Evolutionary conservation across 2,797 vertebrate genomes (phyloP).

Genomic region (Meda fulgida): DNA sequence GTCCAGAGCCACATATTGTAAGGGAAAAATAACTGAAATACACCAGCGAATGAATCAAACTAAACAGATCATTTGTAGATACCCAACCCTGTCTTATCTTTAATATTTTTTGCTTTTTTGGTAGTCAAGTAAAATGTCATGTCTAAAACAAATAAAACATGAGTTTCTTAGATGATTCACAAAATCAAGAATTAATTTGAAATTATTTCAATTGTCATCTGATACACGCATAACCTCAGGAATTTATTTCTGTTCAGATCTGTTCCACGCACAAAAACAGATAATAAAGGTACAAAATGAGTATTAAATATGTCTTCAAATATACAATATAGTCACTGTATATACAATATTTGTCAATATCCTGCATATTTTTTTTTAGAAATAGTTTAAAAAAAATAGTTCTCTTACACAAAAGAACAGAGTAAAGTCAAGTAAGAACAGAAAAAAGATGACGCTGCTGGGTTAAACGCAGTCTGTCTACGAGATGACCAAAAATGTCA

Average conservation of each 20-base stretch:
- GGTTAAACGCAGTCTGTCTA: constrained; percentile 16
- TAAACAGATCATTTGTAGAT: not conserved
- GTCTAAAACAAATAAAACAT: not conserved
- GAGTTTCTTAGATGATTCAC: not conserved
- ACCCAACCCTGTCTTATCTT: not conserved
- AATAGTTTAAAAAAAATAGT: constrained; percentile 62
- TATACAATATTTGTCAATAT: constrained; percentile 81
- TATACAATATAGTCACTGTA: constrained; percentile 71
- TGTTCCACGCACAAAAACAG: constrained; percentile 73
- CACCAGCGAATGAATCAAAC: not conserved
- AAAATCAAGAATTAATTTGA: not conserved
- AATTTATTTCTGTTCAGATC: constrained; percentile 76
- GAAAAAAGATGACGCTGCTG: constrained; percentile 42
- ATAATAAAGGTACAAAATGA: constrained; percentile 77
- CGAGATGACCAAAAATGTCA: not conserved
- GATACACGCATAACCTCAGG: constrained; percentile 67
- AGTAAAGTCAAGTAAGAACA: constrained; percentile 29
- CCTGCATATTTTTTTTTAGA: constrained; percentile 63
- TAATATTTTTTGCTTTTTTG: not conserved
- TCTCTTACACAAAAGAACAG: constrained; percentile 41
- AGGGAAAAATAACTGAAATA: not conserved
- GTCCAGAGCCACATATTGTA: too few species aligned
- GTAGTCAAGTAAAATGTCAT: not conserved
- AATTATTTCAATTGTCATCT: constrained; percentile 32
- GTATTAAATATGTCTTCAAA: constrained; percentile 78